A percentile compares a stretch with the other conserved stretches of the same genome.
Conservation (phyloP, 2,113 vertebrate species). For the Anseranas semipalmata region DNA sequence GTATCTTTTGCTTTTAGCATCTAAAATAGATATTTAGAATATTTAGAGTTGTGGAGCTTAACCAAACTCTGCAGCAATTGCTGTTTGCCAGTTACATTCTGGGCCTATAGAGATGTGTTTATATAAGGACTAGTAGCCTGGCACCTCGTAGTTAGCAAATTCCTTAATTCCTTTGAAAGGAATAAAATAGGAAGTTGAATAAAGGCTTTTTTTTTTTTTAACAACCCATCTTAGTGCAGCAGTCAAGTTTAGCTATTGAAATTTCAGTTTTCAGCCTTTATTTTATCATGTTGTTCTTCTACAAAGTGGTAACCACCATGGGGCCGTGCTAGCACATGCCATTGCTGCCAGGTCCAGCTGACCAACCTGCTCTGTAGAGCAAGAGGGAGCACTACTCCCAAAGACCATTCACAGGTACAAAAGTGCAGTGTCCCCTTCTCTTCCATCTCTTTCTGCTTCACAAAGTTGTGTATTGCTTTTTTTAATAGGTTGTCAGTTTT, state of each 20-base stretch:
- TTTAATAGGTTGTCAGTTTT: background rate
- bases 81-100: background rate
- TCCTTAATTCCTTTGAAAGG: background rate
- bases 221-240: background rate
- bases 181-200: background rate
- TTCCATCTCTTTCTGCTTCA: background rate
- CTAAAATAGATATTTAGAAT: background rate
- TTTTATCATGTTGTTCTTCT: background rate
- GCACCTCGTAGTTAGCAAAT: background rate
- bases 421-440: background rate
- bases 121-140: background rate
- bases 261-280: background rate
- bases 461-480: background rate
- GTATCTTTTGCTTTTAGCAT: background rate
- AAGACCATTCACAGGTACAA: background rate
- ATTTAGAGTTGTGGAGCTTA: background rate
- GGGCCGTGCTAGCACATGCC: accelerated
- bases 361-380: background rate
- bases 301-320: background rate
- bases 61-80: background rate
- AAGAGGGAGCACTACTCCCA: background rate
- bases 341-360: background rate
- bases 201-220: background rate
- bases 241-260: background rate
- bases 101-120: background rate